These are phyloP conservation scores for Ridgeia piscesae DNA, from an alignment of 1,140 invertebrate species.

Conservation along the genomic window DNA sequence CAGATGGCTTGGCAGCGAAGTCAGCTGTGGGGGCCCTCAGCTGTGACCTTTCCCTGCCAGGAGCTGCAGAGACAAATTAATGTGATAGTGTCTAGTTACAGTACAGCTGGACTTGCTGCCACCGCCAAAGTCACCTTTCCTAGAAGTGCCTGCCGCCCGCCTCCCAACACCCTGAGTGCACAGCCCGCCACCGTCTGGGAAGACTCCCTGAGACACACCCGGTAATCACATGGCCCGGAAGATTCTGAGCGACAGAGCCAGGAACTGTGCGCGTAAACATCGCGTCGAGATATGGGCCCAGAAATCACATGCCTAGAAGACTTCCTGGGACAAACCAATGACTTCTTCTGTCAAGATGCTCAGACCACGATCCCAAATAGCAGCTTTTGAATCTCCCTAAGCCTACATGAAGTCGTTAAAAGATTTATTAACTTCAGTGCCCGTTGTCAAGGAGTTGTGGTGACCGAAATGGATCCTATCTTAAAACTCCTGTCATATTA, in stretches of 20 bases:
- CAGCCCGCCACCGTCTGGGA: background rate
- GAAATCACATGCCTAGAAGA: background rate
- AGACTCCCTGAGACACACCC: background rate
- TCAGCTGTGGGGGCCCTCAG: background rate
- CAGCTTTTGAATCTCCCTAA: background rate
- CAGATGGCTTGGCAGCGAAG: background rate
- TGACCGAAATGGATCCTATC: background rate
- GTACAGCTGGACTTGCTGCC: background rate
- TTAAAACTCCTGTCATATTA: background rate
- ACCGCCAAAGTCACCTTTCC: background rate
- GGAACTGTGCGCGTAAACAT: background rate
- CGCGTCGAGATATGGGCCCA: background rate
- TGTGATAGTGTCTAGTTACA: background rate
- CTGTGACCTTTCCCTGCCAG: conserved; percentile 3
- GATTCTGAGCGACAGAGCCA: background rate
- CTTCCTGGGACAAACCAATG: background rate
- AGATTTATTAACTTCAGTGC: background rate
- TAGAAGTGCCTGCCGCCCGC: background rate
- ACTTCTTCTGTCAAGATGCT: background rate
- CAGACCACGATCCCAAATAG: background rate
- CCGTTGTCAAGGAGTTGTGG: background rate
- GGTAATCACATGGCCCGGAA: background rate
- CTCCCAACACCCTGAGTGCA: background rate
- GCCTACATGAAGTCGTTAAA: background rate
- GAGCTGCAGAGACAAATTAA: background rate